Percentiles rank a stretch among this genome's conserved stretches.
phyloP scores from a whole-genome alignment of 2,888 invertebrate species.

The Amiota minor region DNA sequence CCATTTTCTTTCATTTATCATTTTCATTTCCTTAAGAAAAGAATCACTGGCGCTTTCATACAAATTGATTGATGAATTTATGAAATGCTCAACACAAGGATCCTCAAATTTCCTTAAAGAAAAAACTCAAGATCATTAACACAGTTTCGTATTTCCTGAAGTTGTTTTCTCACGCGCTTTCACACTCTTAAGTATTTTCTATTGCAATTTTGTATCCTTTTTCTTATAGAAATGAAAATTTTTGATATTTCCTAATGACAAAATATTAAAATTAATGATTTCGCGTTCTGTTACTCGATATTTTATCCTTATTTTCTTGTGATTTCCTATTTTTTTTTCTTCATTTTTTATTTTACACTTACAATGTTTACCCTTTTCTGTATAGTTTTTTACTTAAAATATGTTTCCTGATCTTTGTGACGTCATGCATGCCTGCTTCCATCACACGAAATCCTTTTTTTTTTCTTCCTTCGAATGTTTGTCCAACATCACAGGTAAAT shows the following conservation, averaged over 20 bases:
- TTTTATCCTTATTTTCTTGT: slow-evolving; percentile 33
- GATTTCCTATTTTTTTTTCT: slow-evolving; percentile 26
- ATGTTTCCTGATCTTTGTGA: slow-evolving; percentile 28
- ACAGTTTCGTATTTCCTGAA: slow-evolving; percentile 53
- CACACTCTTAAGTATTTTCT: too few relatives aligned
- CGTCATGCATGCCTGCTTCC: slow-evolving; percentile 31
- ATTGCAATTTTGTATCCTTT: slow-evolving; percentile 36
- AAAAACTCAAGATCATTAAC: slow-evolving; percentile 49
- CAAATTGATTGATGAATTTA: slow-evolving; percentile 57
- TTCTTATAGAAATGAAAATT: neutral
- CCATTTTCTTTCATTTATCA: slow-evolving; percentile 5
- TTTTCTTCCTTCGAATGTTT: slow-evolving; percentile 42
- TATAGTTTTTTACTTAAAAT: slow-evolving; percentile 43
- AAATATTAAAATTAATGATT: slow-evolving; percentile 70
- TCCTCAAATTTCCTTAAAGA: slow-evolving; percentile 17
- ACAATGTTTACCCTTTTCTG: slow-evolving; percentile 54
- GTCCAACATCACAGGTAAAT: slow-evolving; percentile 51
- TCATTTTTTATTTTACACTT: slow-evolving; percentile 13
- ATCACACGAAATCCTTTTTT: slow-evolving; percentile 43
- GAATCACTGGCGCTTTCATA: too few relatives aligned
- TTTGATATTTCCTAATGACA: slow-evolving; percentile 60
- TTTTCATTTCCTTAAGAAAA: too few relatives aligned
- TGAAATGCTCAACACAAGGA: slow-evolving; percentile 36
- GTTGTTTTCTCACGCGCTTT: slow-evolving; percentile 57
- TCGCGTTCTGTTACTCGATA: slow-evolving; percentile 49